phyloP scores from a whole-genome alignment of 1,140 invertebrate species.

The Eciton burchellii region DNA sequence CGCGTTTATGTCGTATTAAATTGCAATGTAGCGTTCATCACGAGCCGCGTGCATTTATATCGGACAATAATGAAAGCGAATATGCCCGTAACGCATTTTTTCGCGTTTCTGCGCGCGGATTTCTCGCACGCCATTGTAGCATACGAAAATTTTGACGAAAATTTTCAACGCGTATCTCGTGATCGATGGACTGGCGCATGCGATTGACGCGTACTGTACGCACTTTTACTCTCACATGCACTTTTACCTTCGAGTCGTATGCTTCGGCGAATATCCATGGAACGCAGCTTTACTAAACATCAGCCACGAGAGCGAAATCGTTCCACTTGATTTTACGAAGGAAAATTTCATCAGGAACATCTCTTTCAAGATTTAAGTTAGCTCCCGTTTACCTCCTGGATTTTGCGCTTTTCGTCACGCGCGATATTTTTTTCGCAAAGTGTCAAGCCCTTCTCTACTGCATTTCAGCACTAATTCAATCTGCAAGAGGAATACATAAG shows the following conservation, averaged over 20 bases:
- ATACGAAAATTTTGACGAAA: conserved; percentile 67
- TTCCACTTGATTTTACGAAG: conserved; percentile 31
- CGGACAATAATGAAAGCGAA: conserved; percentile 68
- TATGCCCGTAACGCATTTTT: conserved; percentile 53
- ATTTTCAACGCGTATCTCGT: conserved; percentile 64
- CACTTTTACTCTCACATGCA: conserved; percentile 60
- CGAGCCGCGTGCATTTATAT: conserved; percentile 64
- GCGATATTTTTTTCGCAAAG: background rate
- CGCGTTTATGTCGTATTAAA: conserved; percentile 34
- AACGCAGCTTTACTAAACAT: conserved; percentile 25
- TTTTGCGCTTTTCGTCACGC: conserved; percentile 20
- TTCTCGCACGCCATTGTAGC: conserved; percentile 52
- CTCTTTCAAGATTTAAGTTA: background rate
- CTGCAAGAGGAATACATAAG: background rate
- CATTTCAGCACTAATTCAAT: background rate
- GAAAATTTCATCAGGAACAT: background rate
- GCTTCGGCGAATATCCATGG: conserved; percentile 20
- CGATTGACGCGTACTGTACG: conserved; percentile 64
- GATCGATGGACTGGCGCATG: conserved; percentile 66
- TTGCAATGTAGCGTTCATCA: conserved; percentile 55
- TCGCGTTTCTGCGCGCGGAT: conserved; percentile 60
- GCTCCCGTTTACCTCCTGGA: conserved; percentile 10
- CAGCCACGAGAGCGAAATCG: conserved; percentile 23
- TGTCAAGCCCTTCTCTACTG: background rate
- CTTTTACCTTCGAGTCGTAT: conserved; percentile 23